These are phyloP conservation scores for Scaptomyza cyrtandrae DNA, from an alignment of 2,888 invertebrate genomes.

Conservation along the genomic window DNA sequence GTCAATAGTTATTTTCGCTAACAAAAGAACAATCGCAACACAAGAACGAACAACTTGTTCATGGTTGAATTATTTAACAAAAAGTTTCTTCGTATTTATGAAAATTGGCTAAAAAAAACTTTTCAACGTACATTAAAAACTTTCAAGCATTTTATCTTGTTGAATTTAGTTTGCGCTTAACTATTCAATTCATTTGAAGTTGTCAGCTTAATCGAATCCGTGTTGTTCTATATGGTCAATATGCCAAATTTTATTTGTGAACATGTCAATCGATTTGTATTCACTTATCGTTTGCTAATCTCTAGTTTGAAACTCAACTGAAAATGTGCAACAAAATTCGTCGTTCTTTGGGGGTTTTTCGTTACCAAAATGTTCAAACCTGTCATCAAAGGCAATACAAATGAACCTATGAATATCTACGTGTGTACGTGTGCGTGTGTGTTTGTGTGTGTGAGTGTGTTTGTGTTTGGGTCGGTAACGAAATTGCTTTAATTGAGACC, in stretches of 20 bases:
- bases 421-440: not conserved
- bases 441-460: not conserved
- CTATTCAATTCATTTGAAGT: too few species aligned
- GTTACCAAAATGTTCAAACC: conserved; percentile 5
- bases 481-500: conserved; percentile 74
- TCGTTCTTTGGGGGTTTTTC: not conserved
- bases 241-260: too few species aligned
- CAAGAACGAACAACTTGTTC: not conserved
- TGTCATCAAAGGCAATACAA: conserved; percentile 8
- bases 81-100: too few species aligned
- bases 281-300: conserved; percentile 2
- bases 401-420: conserved; percentile 19
- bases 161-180: too few species aligned
- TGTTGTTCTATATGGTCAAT: too few species aligned
- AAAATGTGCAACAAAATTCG: conserved; percentile 4
- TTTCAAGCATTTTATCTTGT: too few species aligned
- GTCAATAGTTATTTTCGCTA: conserved; percentile 21
- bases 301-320: not conserved
- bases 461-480: conserved; percentile 24
- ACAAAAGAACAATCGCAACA: not conserved
- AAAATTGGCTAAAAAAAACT: too few species aligned
- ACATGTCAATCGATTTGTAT: conserved; percentile 2
- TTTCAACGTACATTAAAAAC: too few species aligned
- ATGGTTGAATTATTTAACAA: too few species aligned
- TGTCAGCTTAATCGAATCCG: too few species aligned